phyloP scores from a whole-genome alignment of 2,888 invertebrate genomes.

The Brachycybe producta region DNA sequence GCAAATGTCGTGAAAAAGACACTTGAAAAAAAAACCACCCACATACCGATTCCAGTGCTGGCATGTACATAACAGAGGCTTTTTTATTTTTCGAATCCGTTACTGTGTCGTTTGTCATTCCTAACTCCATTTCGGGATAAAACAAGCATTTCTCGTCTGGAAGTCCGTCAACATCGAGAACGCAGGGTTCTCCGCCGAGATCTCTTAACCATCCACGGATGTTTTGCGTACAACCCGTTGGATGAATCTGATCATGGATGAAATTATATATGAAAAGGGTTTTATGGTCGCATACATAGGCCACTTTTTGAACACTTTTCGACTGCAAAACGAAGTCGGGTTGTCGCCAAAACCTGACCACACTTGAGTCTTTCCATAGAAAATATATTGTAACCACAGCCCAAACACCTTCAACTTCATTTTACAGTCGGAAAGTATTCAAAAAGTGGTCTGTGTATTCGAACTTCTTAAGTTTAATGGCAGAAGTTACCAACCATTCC shows the following conservation, averaged over 20 bases:
- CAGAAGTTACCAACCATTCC: slow-evolving; percentile 15
- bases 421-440: too few relatives aligned
- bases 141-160: slow-evolving; percentile 21
- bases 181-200: slow-evolving; percentile 23
- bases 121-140: slow-evolving; percentile 16
- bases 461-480: neutral
- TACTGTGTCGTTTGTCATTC: neutral
- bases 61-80: slow-evolving; percentile 25
- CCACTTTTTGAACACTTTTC: too few relatives aligned
- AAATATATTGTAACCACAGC: too few relatives aligned
- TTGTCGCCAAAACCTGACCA: too few relatives aligned
- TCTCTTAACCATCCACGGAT: slow-evolving; percentile 24
- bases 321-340: too few relatives aligned
- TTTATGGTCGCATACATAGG: too few relatives aligned
- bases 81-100: neutral
- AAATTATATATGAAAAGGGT: neutral
- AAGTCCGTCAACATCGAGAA: slow-evolving; percentile 16
- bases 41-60: slow-evolving; percentile 23
- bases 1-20: too few relatives aligned
- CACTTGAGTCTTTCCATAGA: too few relatives aligned
- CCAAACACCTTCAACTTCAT: too few relatives aligned
- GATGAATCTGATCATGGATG: slow-evolving; percentile 24
- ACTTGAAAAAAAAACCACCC: too few relatives aligned
- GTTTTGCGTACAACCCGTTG: slow-evolving; percentile 24
- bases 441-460: too few relatives aligned